Base-by-base conservation (phyloP, 2,888 invertebrate genomes). In the Aricia artaxerxes region DNA sequence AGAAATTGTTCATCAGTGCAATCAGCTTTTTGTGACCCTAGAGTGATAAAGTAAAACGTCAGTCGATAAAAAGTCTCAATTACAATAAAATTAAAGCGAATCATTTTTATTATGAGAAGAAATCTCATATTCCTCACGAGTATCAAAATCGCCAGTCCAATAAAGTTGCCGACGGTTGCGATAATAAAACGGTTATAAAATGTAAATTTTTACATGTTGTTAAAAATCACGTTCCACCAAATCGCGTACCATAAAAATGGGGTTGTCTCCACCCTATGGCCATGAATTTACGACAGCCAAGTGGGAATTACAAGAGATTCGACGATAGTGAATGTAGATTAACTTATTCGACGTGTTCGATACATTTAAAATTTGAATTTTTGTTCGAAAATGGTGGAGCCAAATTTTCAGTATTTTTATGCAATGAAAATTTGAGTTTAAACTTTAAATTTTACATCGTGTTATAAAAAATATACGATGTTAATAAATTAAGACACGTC, bases 281-380 rank as follows among this genome's bases (percentile, higher is more conserved):
- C 90, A 89, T 89, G 90, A 90, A 92, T 92, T 92, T 92, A 92
- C 90, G 90, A 91, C 88, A 91, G 90, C 88, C 92, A 89, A 85
- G 87, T 81, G 92, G 90, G 92, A 92, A 91, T 93, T 89, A 90
- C 89, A 86, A 85, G 89, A 90, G 90, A 91, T 91, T 90, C 87
- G 83, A 88, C 83, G 88, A 90, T 89, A 90, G 61, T 78, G 81
- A 69, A 69, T 69, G 69, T 69, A 69, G 69, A 69, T 69, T 69
- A 69, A 35, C 69, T 69, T 69, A 78, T 64, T 78, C 69, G 78
- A 60, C 69, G 72, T 53, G n/a, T 35, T 78, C 64, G 13, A 64
- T 44, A 24, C 64, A 78, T 64, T 4, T 64, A 24, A 57, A 69
- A 69, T 35, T 69, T 38, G 4, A 16, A 69, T 35, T 69, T 35